Conservation (phyloP, 2,113 vertebrate species). For the Coregonus clupeaformis region DNA sequence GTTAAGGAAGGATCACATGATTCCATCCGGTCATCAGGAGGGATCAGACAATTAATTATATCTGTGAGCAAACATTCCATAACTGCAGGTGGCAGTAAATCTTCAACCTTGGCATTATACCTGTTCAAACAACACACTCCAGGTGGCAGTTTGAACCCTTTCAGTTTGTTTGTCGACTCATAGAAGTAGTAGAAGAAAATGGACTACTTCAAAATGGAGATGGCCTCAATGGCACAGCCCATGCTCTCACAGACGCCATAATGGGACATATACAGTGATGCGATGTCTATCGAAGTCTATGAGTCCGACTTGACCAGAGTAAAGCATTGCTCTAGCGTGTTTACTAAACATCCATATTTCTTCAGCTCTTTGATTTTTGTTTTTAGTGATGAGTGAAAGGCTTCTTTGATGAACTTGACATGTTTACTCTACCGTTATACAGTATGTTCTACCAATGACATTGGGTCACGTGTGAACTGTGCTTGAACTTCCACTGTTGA, state of each 20-base stretch:
- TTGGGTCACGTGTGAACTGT: slow-evolving; percentile 33
- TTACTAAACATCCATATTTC: slow-evolving; percentile 49
- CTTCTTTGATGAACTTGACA: slow-evolving; percentile 41
- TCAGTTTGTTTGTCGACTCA: too few relatives aligned
- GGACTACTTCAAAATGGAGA: too few relatives aligned
- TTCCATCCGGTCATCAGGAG: slow-evolving; percentile 3
- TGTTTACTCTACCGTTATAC: slow-evolving; percentile 14
- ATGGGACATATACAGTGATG: too few relatives aligned
- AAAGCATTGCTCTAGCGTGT: slow-evolving; percentile 34
- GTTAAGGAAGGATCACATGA: not conserved
- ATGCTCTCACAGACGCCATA: too few relatives aligned
- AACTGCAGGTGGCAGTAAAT: too few relatives aligned
- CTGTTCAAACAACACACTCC: too few relatives aligned
- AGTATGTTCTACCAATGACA: slow-evolving; percentile 37
- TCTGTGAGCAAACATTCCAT: too few relatives aligned
- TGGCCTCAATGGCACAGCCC: too few relatives aligned
- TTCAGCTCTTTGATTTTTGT: slow-evolving; percentile 40
- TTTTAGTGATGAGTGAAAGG: slow-evolving; percentile 29
- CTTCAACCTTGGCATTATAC: too few relatives aligned
- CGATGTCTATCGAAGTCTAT: too few relatives aligned
- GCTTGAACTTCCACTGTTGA: slow-evolving; percentile 53
- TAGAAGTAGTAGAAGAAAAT: too few relatives aligned
- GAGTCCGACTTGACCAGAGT: slow-evolving; percentile 20
- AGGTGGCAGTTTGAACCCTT: too few relatives aligned
- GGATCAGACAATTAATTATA: not conserved